Evolutionary conservation across 2,113 vertebrate species (phyloP), one percentile per base, ranked within the genome.

Genomic region (Collichthys lucidus): DNA sequence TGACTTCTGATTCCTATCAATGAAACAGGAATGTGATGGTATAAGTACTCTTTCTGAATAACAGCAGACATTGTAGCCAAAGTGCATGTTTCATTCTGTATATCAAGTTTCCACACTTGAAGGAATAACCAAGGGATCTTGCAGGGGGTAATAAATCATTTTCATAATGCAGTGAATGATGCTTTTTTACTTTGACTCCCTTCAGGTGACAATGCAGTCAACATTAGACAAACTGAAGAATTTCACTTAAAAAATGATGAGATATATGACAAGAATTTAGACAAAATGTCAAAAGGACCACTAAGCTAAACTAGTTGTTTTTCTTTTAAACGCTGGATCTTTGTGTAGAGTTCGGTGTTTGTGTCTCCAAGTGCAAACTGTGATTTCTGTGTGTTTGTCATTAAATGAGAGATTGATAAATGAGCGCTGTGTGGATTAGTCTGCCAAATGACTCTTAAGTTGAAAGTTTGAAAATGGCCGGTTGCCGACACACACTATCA

Each of bases 381-480:
- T 12, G 64, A 71, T 64, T 59, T 63, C 17, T 68, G 49, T 68
- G 53, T 14, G 60, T 77, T 80, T 67, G 46, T n/a, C 40, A 12
- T 16, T 26, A 42, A 80, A 69, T 69, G 74, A 88, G 62, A 80
- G 71, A 71, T 35, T 86, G 87, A 89, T 86, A 74, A 89, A 89
- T 77, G 78, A 73, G 59, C 49, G 0, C 29, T 29, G 53, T 20
- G 59, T 55, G 56, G 70, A 79, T 85, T 64, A 17, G 46, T 24
- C 55, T 52, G 62, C 65, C 22, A 59, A 84, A 74, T 29, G 16
- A 79, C 68, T 71, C 42, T 0, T 9, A 56, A 73, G 75, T 52
- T 79, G 26, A 79, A 69, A 47, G 74, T 70, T 83, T 72, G 7
- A 73, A 67, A 85, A 63, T 2, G 71, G 63, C 52, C 40, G 11